Base-by-base conservation (phyloP, 2,797 vertebrate species). In the Argya squamiceps region DNA sequence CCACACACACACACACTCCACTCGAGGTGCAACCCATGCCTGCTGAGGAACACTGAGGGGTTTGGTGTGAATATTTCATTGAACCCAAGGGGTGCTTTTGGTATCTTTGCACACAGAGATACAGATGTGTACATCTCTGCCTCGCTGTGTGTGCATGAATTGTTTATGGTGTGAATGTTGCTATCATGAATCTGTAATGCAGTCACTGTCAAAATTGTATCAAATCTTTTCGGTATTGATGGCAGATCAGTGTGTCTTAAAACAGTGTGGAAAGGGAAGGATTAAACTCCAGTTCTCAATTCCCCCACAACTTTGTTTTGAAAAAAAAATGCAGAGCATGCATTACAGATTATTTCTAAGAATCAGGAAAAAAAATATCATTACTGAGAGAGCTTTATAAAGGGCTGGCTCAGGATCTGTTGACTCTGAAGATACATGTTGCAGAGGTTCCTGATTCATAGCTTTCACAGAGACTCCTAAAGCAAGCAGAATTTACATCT, bases 401-500 rank as follows among this genome's bases (percentile, higher is more conserved):
- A 77, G 16, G 34, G 50, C 46, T 76, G 39, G 20, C 47, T 82
- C 5, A 0, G 23, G 32, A 30, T 27, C 55, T 67, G 16, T 76
- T 82, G 24, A 21, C 26, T 88, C 65, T 63, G 44, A 67, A 77
- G 63, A 59, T 19, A 18, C 6, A 44, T 22, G 3, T 92, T 89
- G 39, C 26, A 60, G 52, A 50, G 19, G 9, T 69, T 92, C 27
- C 19, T 49, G 16, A 56, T 85, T 64, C 64, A 63, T 34, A 60
- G 50, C 19, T 89, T 84, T 84, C 5, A 4, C 12, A 0, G 2
- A 62, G 36, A 29, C 7, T 88, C 17, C 75, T 46, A 53, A 80
- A 88, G 79, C 80, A 84, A 67, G 37, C 52, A 91, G 32, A 39
- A 89, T 76, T 87, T 91, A 22, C 27, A 59, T 50, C 56, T 37